Evolutionary conservation across 2,888 invertebrate species (phyloP), one percentile per base, ranked within the genome.

Genomic region (Machimus rusticus): DNA sequence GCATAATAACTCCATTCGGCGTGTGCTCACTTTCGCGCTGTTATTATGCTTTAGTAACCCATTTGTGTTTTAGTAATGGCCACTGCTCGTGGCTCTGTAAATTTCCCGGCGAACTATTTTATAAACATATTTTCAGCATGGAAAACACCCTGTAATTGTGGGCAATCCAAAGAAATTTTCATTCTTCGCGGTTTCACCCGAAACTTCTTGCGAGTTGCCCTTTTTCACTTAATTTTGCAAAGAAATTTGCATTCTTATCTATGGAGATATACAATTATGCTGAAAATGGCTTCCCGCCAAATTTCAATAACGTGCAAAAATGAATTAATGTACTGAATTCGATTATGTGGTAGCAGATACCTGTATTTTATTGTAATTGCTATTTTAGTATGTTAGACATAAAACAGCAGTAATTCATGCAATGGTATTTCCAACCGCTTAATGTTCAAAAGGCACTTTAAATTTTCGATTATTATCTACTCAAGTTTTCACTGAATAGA

Each of bases 51-150:
- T 79, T 79, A 51, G 51, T 79, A 79, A 51, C 28, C 31, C 55
- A 51, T 46, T 79, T 51, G 51, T 79, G 79, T 79, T 79, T 79
- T 79, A 2, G 34, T 79, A 34, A 79, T 79, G 31, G 34, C 46
- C 51, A 79, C 31, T 28, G 12, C 79, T 79, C 28, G 79, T 79
- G 39, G 28, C 23, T 23, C 34, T 78, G 14, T 34, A 34, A 55
- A 51, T 51, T 79, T 79, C 55, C 51, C 14, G 16, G 14, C 14
- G 5, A 51, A 28, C 31, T 66, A 3, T 19, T 66, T 66, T 23
- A 66, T 28, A 28, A 19, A 0, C 66, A 9, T 12, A 28, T 66
- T 66, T 66, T 66, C 0, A 66, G 66, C 23, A 66, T 23, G 66
- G 2, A 66, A 23, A 28, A 55, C 55, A 19, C 19, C 55, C 55